Conservation (phyloP, 2,113 vertebrate genomes). For the Nycticebus coucang region DNA sequence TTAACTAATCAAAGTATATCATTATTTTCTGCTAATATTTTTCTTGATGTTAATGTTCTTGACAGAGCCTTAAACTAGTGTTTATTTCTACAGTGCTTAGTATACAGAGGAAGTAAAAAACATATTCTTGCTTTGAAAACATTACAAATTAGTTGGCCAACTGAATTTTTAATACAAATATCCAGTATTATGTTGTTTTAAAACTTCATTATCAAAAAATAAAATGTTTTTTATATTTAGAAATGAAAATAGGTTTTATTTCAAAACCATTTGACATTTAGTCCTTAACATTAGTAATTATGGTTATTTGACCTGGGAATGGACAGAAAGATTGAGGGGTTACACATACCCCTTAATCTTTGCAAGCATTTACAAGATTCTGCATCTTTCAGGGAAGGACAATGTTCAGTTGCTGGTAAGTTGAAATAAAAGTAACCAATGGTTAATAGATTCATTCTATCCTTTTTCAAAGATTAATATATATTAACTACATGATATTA, state of each 20-base stretch:
- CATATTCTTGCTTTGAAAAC: constrained; percentile 21
- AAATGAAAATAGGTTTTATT: neutral
- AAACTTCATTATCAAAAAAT: neutral
- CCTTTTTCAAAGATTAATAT: neutral
- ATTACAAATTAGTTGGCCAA: neutral
- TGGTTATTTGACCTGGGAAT: constrained; percentile 97
- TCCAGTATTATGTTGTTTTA: neutral
- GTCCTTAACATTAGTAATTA: constrained; percentile 89
- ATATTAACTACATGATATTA: neutral
- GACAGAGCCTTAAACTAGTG: neutral
- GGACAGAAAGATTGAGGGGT: constrained; percentile 91
- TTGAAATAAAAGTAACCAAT: constrained; percentile 48
- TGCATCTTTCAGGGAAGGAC: constrained; percentile 89
- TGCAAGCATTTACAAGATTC: constrained; percentile 91
- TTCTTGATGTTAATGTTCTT: neutral
- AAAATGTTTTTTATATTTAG: neutral
- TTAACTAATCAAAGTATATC: neutral
- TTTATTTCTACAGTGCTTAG: neutral
- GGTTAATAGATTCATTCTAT: constrained; percentile 11
- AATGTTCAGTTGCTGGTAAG: constrained; percentile 91
- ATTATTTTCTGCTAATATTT: constrained; percentile 15
- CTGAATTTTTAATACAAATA: constrained; percentile 41
- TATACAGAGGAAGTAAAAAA: constrained; percentile 24
- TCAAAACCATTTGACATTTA: neutral
- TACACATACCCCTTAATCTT: constrained; percentile 94